Evolutionary conservation across 2,113 vertebrate genomes (phyloP).

Genomic region (Mormyrus lacerda): DNA sequence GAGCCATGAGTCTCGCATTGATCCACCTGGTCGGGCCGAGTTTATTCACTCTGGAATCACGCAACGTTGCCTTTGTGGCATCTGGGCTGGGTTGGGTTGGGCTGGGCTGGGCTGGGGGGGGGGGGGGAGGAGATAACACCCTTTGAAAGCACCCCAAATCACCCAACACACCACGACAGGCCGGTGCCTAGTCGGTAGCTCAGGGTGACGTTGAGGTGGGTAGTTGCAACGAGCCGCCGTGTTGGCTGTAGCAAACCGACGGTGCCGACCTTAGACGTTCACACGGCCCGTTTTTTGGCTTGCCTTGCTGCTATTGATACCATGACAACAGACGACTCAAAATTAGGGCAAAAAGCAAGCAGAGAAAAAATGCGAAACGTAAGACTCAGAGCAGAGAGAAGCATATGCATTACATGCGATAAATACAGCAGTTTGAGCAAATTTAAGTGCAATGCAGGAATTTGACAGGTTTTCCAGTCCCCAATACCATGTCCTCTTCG

Average conservation of each 20-base stretch:
- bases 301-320: background rate
- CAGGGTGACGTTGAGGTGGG: background rate
- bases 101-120: too few relatives aligned
- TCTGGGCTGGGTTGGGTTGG: too few relatives aligned
- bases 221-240: background rate
- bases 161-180: background rate
- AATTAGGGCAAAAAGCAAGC: background rate
- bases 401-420: background rate
- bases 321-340: background rate
- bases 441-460: background rate
- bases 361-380: background rate
- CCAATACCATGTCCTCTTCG: background rate
- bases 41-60: constrained; percentile 35
- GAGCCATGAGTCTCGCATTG: constrained; percentile 40
- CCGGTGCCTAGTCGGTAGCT: background rate
- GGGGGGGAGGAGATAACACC: background rate
- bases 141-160: background rate
- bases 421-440: background rate
- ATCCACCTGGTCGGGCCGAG: constrained; percentile 33
- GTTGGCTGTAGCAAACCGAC: background rate
- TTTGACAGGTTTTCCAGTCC: background rate
- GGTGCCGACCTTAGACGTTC: background rate
- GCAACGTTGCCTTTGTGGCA: constrained; percentile 2
- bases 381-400: background rate
- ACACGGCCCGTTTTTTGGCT: background rate